These are phyloP conservation scores for Dascillus cervinus DNA, from an alignment of 2,888 invertebrate species.

Conservation along the genomic window DNA sequence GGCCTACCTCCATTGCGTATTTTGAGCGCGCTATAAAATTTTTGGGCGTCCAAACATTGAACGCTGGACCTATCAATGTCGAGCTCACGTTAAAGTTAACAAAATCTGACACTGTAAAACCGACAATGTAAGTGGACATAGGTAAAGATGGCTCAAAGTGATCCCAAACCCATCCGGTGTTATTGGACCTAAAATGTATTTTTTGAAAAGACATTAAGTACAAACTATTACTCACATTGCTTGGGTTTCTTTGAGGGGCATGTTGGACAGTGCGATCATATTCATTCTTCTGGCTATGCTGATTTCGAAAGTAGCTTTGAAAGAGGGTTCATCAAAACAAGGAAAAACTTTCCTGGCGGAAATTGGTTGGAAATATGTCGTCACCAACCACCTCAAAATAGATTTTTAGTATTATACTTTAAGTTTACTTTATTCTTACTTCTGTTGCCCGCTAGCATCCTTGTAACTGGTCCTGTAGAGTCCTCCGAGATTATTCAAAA, in stretches of 20 bases:
- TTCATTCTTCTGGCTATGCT: conserved; percentile 58
- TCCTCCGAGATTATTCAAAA: conserved; percentile 56
- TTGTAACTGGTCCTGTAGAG: conserved; percentile 61
- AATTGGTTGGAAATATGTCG: conserved; percentile 60
- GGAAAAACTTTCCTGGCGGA: conserved; percentile 62
- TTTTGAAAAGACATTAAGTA: background rate
- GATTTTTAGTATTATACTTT: too few species aligned
- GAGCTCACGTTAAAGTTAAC: conserved; percentile 21
- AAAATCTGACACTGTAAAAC: conserved; percentile 44
- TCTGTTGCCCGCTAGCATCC: conserved; percentile 42
- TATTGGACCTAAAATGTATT: conserved; percentile 30
- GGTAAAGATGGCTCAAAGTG: conserved; percentile 55
- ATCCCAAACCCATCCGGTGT: conserved; percentile 54
- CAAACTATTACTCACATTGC: conserved; percentile 43
- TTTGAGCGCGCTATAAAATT: conserved; percentile 35
- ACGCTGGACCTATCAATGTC: conserved; percentile 27
- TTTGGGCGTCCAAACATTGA: conserved; percentile 43
- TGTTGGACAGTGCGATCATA: conserved; percentile 61
- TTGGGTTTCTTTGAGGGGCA: conserved; percentile 53
- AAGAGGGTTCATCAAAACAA: conserved; percentile 70
- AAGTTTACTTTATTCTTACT: conserved; percentile 35
- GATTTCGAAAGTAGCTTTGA: conserved; percentile 69
- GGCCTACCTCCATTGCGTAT: conserved; percentile 46
- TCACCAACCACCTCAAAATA: conserved; percentile 50
- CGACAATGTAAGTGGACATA: conserved; percentile 72